Conservation (phyloP, 2,797 vertebrate genomes). For the Staurois parvus region DNA sequence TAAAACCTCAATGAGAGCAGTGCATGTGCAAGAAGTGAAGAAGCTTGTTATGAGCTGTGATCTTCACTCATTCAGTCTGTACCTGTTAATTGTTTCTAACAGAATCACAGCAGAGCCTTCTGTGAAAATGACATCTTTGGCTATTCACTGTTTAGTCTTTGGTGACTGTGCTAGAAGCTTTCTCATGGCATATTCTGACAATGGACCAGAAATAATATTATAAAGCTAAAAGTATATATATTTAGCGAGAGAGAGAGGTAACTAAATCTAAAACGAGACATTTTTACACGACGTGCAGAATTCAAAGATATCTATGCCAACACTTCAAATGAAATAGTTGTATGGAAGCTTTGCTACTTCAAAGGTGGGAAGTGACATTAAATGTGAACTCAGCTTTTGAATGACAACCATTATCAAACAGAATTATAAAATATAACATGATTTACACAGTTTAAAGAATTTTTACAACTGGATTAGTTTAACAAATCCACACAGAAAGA, state of each 20-base stretch:
- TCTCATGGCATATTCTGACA: neutral
- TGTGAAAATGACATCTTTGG: conserved; percentile 25
- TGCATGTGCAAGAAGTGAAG: conserved; percentile 16
- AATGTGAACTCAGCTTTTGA: neutral
- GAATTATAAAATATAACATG: neutral
- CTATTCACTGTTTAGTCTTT: conserved; percentile 39
- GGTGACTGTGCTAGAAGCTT: conserved; percentile 14
- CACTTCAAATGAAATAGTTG: neutral
- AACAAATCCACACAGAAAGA: neutral
- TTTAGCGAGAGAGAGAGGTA: neutral
- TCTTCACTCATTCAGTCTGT: conserved; percentile 45
- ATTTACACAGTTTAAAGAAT: neutral
- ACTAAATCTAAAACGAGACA: neutral
- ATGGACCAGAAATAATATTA: conserved; percentile 11
- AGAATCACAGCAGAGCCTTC: conserved; percentile 33
- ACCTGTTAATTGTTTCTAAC: conserved; percentile 57
- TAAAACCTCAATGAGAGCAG: neutral
- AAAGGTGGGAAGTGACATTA: too few relatives aligned
- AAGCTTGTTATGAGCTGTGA: conserved; percentile 53
- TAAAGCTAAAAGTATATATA: neutral
- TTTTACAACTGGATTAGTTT: neutral
- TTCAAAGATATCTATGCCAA: neutral
- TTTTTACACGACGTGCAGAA: neutral
- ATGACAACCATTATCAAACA: neutral
- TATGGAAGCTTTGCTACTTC: neutral